Percentiles rank a stretch among this genome's conserved stretches.
Conservation (phyloP, 2,797 vertebrate genomes). For the Pangasius sanitwongsei region DNA sequence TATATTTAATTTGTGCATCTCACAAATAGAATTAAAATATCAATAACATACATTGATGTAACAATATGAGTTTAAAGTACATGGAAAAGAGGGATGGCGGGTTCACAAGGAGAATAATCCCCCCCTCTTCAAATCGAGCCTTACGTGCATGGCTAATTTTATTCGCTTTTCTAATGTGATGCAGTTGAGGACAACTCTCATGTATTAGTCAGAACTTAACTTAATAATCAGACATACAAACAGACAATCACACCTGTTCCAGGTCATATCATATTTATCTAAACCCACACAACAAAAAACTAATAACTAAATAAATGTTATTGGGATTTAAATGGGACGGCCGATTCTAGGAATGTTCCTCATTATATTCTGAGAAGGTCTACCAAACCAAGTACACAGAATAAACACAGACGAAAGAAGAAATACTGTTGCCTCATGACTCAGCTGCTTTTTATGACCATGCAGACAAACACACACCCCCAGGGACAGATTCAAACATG, state of each 20-base stretch:
- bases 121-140: no score
- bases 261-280: slow-evolving; percentile 12
- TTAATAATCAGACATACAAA: slow-evolving; percentile 14
- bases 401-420: slow-evolving; percentile 1
- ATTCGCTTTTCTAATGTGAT: background rate
- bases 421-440: slow-evolving; percentile 14
- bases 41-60: background rate
- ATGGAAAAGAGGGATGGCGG: background rate
- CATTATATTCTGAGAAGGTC: slow-evolving; percentile 22
- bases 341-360: slow-evolving; percentile 30
- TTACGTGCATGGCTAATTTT: background rate
- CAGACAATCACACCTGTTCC: slow-evolving; percentile 28
- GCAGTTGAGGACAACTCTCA: background rate
- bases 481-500: slow-evolving; percentile 17
- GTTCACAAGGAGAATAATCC: background rate
- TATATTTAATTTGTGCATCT: background rate
- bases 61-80: background rate
- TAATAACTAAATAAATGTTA: slow-evolving; percentile 5
- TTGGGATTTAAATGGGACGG: slow-evolving; percentile 16
- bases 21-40: background rate
- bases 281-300: slow-evolving; percentile 11
- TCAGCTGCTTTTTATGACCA: slow-evolving; percentile 38
- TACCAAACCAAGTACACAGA: slow-evolving; percentile 6
- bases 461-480: slow-evolving; percentile 23
- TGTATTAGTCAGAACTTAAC: slow-evolving; percentile 9